phyloP scores from a whole-genome alignment of 92 coral and sea anemone genomes.

The Phenganax stokvisi region DNA sequence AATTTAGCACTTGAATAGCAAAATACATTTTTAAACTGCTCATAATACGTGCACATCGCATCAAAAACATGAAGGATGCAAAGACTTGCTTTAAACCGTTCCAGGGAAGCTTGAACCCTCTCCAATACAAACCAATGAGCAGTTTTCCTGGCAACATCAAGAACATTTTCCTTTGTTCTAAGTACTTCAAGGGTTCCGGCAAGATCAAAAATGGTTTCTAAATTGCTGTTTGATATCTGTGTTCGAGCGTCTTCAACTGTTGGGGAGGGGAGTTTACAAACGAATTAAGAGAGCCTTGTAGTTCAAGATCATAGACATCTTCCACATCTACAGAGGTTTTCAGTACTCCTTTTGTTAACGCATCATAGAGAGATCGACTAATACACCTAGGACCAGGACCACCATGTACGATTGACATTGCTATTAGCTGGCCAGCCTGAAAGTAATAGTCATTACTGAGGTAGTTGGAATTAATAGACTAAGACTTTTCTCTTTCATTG shows the following conservation, averaged over 20 bases:
- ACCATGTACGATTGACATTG: constrained; percentile 42
- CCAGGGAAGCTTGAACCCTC: constrained; percentile 39
- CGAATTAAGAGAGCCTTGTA: constrained; percentile 16
- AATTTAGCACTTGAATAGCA: constrained; percentile 26
- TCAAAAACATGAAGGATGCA: constrained; percentile 32
- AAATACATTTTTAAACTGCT: constrained; percentile 41
- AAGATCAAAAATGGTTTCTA: constrained; percentile 36
- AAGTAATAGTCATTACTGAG: constrained; percentile 29
- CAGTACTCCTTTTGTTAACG: constrained; percentile 20
- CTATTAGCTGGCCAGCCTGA: constrained; percentile 41
- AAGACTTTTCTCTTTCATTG: constrained; percentile 15
- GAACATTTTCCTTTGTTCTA: constrained; percentile 40
- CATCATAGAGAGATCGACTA: constrained; percentile 28
- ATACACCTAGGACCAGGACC: constrained; percentile 44
- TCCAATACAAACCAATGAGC: constrained; percentile 46
- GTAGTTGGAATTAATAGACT: constrained; percentile 12
- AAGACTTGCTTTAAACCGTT: constrained; percentile 40
- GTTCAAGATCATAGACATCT: constrained; percentile 26
- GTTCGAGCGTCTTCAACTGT: constrained; percentile 31
- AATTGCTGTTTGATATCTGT: constrained; percentile 11
- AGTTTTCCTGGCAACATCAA: constrained; percentile 40
- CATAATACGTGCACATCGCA: constrained; percentile 14
- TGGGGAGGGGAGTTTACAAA: constrained; percentile 9
- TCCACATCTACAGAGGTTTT: constrained; percentile 10
- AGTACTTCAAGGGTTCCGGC: constrained; percentile 34